Conservation (phyloP, 2,113 vertebrate species). For the Pachycephala philippinensis region DNA sequence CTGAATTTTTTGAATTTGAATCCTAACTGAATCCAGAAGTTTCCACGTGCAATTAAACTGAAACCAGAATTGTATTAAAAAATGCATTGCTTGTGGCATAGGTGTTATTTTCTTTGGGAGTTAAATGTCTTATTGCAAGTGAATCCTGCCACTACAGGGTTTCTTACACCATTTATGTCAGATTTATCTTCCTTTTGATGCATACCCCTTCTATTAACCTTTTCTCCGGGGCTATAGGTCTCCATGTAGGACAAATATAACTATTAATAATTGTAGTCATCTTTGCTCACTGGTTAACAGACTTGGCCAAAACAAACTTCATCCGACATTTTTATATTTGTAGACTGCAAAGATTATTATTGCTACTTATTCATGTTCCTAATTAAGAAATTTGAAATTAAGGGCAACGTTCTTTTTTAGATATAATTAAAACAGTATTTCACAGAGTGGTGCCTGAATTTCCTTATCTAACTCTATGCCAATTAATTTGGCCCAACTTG, state of each 20-base stretch:
- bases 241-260: background rate
- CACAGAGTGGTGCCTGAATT: conserved; percentile 33
- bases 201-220: background rate
- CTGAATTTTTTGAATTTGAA: background rate
- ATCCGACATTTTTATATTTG: background rate
- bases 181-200: background rate
- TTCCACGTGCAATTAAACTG: background rate
- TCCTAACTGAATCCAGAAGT: background rate
- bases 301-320: conserved; percentile 11
- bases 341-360: conserved; percentile 24
- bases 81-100: background rate
- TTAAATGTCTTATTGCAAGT: background rate
- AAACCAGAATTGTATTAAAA: background rate
- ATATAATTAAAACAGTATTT: conserved; percentile 69
- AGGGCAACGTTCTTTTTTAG: conserved; percentile 18
- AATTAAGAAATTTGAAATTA: conserved; percentile 60
- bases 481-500: conserved; percentile 51
- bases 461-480: conserved; percentile 24
- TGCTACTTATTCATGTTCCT: conserved; percentile 41
- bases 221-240: background rate
- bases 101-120: background rate
- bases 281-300: background rate
- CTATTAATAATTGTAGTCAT: background rate
- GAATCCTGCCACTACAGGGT: background rate
- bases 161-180: background rate